Evolutionary conservation across 2,113 vertebrate genomes (phyloP), one percentile per base, ranked within the genome.

Genomic region (Prionailurus bengalensis): DNA sequence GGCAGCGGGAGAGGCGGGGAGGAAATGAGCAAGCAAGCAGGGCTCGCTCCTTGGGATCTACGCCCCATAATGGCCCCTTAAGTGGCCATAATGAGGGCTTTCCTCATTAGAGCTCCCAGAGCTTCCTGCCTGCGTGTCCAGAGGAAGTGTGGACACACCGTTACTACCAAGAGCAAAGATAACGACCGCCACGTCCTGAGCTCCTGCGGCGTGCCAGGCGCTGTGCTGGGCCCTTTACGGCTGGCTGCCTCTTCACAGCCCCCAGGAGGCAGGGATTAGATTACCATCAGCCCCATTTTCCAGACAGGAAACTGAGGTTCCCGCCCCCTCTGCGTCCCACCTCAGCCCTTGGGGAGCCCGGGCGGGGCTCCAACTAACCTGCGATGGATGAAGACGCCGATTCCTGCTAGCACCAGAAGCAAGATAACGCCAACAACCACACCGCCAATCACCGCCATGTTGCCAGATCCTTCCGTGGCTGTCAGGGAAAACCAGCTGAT

Each of bases 351-450:
- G 66, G 53, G 73, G n/a, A 92, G 27, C 53, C 76, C 0, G 0
- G 85, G 55, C 3, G 0, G n/a, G 79, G 81, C 27, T 45, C 42
- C 17, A 1, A 94, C 97, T 0, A 15, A 98, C 99, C 99, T 98
- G 97, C 97, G 99, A 78, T 98, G 98, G 23, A 99, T 3, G 15
- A 99, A 99, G 86, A 99, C 45, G 27, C 99, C 98, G 21, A 93
- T 29, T 0, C 94, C 94, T 7, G 99, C 98, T 39, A 99, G 83
- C 11, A 99, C 27, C n/a, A 99, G 17, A 19, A 99, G 98, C 0
- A 98, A 58, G 10, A 98, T 0, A 9, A 98, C 84, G 0, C 99
- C 99, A 0, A 98, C 70, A 0, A 98, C 94, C 0, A 98, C 98
- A 0, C 99, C 98, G 0, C 98, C 94, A 19, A 99, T 98, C 86